Base-by-base conservation (phyloP, 2,797 vertebrate species). In the Lithobates pipiens region DNA sequence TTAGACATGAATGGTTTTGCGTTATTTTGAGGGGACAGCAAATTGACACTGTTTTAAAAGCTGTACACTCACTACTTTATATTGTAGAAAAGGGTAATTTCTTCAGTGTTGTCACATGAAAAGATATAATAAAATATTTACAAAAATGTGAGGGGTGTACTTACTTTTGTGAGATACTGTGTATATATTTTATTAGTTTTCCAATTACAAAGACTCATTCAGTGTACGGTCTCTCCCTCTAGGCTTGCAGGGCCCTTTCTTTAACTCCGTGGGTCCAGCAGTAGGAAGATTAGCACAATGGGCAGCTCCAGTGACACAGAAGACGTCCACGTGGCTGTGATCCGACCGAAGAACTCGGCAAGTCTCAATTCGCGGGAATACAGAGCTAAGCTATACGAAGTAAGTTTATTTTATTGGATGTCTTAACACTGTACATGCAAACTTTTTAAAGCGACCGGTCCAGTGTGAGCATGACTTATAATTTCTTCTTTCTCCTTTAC, bases 331-430 rank as follows among this genome's bases (percentile, higher is more conserved):
- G 96, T 99, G 84, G 98, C 98, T 82, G 98, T 99, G 88, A 97
- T 99, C 90, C 97, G 98, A 89, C 98, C 97, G 74, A 99, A 99
- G 94, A 99, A 95, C 91, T 93, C 96, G 83, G 96, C 97, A 91
- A 99, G 98, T 91, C 94, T 99, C 85, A 99, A 96, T 93, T 98
- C 97, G 18, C 97, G 98, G 91, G 98, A 99, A 89, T 99, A 99
- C 93, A 95, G 96, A 91, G 96, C 98, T 86, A 99, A 99, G 93
- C 96, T 97, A 32, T 99, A 97, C 50, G 98, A 99, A 95, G 98
- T 99, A 93, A 95, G 90, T 89, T 1, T 3, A 3, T 23, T 39
- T 7, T 21, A 54, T 16, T 54, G 50, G 54, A 0, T 23, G 54
- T 61, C 4, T 16, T 54, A 54, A 16, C 50, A 18, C 3, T n/a